Percentiles rank a stretch among this genome's conserved stretches.
Evolutionary conservation across 2,888 invertebrate species (phyloP).

Genomic region (Polyploca ridens): DNA sequence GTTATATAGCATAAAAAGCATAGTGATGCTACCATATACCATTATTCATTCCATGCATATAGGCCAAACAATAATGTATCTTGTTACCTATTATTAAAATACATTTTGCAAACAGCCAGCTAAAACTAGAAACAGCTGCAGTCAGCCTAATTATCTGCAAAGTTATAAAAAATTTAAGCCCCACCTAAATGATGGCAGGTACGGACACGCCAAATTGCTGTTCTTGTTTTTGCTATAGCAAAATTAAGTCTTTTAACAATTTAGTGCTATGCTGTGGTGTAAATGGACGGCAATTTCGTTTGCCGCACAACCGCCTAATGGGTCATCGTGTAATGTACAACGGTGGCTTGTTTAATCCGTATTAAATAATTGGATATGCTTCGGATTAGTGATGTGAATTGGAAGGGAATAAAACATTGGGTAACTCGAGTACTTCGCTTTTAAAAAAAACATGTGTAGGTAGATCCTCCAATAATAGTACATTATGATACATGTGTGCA

Average conservation of each 20-base stretch:
- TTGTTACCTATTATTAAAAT: not conserved
- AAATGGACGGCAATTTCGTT: conserved; percentile 43
- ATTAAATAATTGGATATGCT: conserved; percentile 32
- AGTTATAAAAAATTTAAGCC: conserved; percentile 10
- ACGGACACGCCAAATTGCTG: conserved; percentile 18
- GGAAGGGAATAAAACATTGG: not conserved
- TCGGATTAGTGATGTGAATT: conserved; percentile 14
- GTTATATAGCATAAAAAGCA: too few relatives aligned
- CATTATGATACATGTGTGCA: too few relatives aligned
- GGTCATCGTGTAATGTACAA: conserved; percentile 29
- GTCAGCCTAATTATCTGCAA: conserved; percentile 8
- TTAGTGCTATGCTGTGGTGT: conserved; percentile 36
- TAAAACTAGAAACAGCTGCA: not conserved
- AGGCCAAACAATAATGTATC: not conserved
- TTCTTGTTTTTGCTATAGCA: conserved; percentile 30
- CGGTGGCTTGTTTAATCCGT: conserved; percentile 27
- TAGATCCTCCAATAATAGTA: too few relatives aligned
- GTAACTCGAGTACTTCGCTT: not conserved
- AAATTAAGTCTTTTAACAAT: conserved; percentile 46
- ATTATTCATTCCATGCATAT: too few relatives aligned
- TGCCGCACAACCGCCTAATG: conserved; percentile 34
- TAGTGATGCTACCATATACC: too few relatives aligned
- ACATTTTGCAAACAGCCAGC: not conserved
- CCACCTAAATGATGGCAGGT: conserved; percentile 3
- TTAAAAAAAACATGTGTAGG: too few relatives aligned